Evolutionary conservation across 2,888 invertebrate species (phyloP).

Genomic region (Linnaemya vulpina): DNA sequence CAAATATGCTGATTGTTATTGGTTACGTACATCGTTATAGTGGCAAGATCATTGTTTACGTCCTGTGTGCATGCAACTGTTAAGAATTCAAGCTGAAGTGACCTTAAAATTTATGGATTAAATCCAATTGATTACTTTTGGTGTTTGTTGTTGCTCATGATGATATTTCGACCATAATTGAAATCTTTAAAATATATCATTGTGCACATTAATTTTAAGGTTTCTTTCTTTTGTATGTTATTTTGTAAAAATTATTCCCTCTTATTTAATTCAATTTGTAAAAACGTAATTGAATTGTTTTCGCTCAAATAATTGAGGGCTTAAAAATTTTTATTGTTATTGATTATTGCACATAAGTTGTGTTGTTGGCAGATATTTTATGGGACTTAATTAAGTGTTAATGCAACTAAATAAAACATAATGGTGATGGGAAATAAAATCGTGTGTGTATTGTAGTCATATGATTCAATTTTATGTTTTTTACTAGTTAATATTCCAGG

Average conservation of each 20-base stretch:
- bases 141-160: neutral
- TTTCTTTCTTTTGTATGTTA: conserved; percentile 43
- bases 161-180: conserved; percentile 13
- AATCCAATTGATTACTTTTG: conserved; percentile 27
- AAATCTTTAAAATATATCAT: conserved; percentile 44
- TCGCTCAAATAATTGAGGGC: conserved; percentile 38
- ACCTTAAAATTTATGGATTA: conserved; percentile 34
- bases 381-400: conserved; percentile 11
- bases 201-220: conserved; percentile 41
- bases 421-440: neutral
- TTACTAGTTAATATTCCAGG: no score
- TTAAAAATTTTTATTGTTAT: conserved; percentile 26
- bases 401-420: conserved; percentile 1
- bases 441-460: neutral
- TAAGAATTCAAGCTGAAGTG: conserved; percentile 37
- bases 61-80: conserved; percentile 55
- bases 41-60: conserved; percentile 33
- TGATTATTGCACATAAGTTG: conserved; percentile 13
- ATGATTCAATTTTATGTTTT: no score
- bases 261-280: conserved; percentile 65
- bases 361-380: conserved; percentile 9
- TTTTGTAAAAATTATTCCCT: conserved; percentile 3
- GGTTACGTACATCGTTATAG: neutral
- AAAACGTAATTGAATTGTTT: conserved; percentile 60
- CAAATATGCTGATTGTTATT: conserved; percentile 38